Evolutionary conservation across 2,797 vertebrate genomes (phyloP), one percentile per base, ranked within the genome.

Genomic region (Anableps anableps): DNA sequence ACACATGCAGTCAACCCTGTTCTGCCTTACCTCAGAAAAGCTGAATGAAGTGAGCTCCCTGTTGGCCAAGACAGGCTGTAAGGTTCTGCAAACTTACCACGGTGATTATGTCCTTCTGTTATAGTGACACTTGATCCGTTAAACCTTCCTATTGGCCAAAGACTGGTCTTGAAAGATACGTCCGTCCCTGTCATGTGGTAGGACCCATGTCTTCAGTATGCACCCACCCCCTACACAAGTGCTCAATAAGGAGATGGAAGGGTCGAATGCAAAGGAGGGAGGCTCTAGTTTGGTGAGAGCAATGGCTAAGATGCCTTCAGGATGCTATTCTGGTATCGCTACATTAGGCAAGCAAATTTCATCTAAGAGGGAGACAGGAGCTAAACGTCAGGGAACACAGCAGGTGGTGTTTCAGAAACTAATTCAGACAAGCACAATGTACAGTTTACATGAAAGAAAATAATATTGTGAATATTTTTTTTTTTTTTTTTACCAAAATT

Each of bases 101-200:
- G 93, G 92, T 91, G 95, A 95, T 93, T 95, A 93, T 89, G 91
- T 94, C 95, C 95, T 95, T 95, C 88, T 97, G 96, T 98, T 99
- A 98, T 98, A 98, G 96, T 96, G 97, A 97, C 95, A 98, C 89
- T 87, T 77, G 97, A 98, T 96, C 96, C 76, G 50, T 84, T 82
- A 81, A n/a, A 87, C 88, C 74, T 91, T 90, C 95, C 84, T 80
- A 98, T 98, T 98, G 98, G 98, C 85, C 80, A 31, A 81, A 77
- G 76, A 48, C 34, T 51, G 31, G 17, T 68, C 74, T 16, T 2
- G 75, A 87, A n/a, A 84, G 91, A 92, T 87, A 16, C 91, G 91
- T 89, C 83, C 77, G 75, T 76, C 58, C 68, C 82, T 64, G 77
- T n/a, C 23, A 11, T 17, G 86, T 81, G 36, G 78, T 76, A 86